A percentile compares a stretch with the other conserved stretches of the same genome.
These are phyloP conservation scores for Dryas iulia DNA, from an alignment of 1,140 invertebrate genomes.

Conservation along the genomic window DNA sequence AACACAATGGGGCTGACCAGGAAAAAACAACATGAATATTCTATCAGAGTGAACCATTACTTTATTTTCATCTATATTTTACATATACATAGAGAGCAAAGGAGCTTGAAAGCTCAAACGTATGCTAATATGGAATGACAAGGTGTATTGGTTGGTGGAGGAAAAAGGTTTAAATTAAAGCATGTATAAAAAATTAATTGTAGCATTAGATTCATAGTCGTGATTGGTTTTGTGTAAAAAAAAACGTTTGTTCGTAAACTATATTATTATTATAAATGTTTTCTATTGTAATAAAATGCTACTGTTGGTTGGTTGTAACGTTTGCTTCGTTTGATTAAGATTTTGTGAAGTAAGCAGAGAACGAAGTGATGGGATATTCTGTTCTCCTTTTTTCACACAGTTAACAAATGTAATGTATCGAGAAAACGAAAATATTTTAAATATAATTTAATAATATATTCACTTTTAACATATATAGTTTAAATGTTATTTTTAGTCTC, in stretches of 20 bases:
- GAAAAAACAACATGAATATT: constrained; percentile 18
- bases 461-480: too few species aligned
- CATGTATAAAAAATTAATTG: constrained; percentile 9
- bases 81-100: background rate
- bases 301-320: too few species aligned
- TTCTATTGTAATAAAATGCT: background rate
- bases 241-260: background rate
- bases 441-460: background rate
- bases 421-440: background rate
- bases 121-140: background rate
- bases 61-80: background rate
- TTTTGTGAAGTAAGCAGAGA: background rate
- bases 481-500: background rate
- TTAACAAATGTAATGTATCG: too few species aligned
- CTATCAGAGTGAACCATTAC: background rate
- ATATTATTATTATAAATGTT: too few species aligned
- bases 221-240: background rate
- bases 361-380: too few species aligned
- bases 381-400: too few species aligned
- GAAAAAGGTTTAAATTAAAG: too few species aligned
- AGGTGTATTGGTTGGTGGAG: constrained; percentile 4
- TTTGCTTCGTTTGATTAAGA: background rate
- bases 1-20: constrained; percentile 34
- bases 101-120: background rate
- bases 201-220: background rate